Percentiles rank a stretch among this genome's conserved stretches.
Conservation (phyloP, 1,140 invertebrate species). For the Araneus ventricosus region DNA sequence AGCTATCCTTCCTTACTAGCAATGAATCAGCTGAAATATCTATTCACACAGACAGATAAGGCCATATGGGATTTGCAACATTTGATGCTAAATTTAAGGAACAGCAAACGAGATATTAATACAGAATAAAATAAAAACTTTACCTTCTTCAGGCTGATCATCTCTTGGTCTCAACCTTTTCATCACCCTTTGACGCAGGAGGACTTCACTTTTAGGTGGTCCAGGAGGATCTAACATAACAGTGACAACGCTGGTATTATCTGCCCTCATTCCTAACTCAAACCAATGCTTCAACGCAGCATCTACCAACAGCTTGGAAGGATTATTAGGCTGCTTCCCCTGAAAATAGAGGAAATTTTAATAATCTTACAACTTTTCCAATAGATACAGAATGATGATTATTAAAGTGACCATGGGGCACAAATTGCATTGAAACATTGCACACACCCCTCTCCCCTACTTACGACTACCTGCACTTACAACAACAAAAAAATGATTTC, state of each 20-base stretch:
- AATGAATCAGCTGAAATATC: no score
- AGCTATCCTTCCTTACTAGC: no score
- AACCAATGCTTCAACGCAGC: constrained; percentile 86
- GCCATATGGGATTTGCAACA: no score
- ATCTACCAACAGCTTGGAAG: constrained; percentile 93
- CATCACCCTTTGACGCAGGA: constrained; percentile 74
- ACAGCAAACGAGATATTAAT: no score
- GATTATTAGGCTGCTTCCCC: constrained; percentile 87
- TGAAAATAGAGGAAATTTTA: constrained; percentile 55
- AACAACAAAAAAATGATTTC: no score
- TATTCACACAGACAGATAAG: no score
- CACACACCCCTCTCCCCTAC: no score
- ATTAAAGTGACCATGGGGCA: no score
- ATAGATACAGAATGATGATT: no score
- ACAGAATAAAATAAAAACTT: background rate
- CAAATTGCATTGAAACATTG: no score
- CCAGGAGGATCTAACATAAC: constrained; percentile 95
- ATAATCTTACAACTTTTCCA: background rate
- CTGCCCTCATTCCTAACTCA: constrained; percentile 91
- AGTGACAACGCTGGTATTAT: constrained; percentile 97
- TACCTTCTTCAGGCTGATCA: constrained; percentile 70
- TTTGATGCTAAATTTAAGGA: no score
- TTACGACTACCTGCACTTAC: no score
- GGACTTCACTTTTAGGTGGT: constrained; percentile 83
- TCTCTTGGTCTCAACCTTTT: constrained; percentile 76